Evolutionary conservation across 1,140 invertebrate genomes (phyloP).

Genomic region (Papilio polytes): DNA sequence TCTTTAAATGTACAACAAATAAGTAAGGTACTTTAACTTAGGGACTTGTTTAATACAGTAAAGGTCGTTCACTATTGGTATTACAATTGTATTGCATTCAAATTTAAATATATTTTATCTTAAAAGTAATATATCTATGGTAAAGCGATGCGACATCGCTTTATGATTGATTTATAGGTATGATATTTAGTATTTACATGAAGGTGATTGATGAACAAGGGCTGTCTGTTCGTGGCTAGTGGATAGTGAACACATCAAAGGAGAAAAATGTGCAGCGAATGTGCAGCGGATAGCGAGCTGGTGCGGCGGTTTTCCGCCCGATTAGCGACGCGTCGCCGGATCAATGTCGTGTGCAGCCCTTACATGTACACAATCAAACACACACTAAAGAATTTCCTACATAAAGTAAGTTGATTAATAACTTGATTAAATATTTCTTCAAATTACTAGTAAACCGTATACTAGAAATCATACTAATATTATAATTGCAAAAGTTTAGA

Average conservation of each 20-base stretch:
- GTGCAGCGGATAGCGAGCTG: constrained; percentile 75
- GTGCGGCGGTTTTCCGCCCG: constrained; percentile 78
- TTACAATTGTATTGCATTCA: background rate
- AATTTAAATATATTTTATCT: background rate
- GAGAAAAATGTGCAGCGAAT: constrained; percentile 82
- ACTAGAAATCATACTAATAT: too few relatives aligned
- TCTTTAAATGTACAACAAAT: background rate
- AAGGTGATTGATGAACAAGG: constrained; percentile 53
- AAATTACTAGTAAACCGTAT: too few relatives aligned
- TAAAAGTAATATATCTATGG: background rate
- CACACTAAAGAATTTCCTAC: background rate
- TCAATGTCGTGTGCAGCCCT: constrained; percentile 70
- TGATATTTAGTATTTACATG: constrained; percentile 2
- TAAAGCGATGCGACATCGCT: background rate
- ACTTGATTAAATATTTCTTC: too few relatives aligned
- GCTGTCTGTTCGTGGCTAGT: constrained; percentile 64
- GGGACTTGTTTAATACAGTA: background rate
- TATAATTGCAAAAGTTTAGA: too few relatives aligned
- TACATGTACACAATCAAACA: background rate
- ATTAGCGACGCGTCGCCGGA: constrained; percentile 72
- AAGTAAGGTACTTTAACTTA: background rate
- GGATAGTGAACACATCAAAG: constrained; percentile 83
- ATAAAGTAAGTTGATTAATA: background rate
- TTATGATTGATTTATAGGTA: background rate
- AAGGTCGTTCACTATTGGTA: background rate